Evolutionary conservation across 2,888 invertebrate genomes (phyloP), one percentile per base, ranked within the genome.

Genomic region (Cabera pusaria): DNA sequence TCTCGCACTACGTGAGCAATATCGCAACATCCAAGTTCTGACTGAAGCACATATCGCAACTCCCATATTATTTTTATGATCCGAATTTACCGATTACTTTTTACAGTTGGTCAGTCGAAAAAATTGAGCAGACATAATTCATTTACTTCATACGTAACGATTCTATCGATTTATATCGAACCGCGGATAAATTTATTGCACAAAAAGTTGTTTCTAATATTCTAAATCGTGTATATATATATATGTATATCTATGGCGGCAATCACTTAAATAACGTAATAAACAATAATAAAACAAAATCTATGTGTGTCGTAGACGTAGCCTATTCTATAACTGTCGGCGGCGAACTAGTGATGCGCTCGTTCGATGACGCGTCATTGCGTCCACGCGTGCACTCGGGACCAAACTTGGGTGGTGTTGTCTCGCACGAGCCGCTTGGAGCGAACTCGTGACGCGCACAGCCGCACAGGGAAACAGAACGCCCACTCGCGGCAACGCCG

Each of bases 71-170:
- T 34, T 42, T 31, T 12, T 39, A 44, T 36, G 47, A 48, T 36
- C 22, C 44, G 35, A 46, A 49, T 64, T 69, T 73, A 76, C 58
- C 68, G 65, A 66, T 70, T 67, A 65, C 64, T 68, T 77, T 72
- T 77, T 79, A 81, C 69, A 85, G 77, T 85, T 85, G 85, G 85
- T 87, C 87, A 85, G 86, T 86, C 85, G 80, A 84, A 85, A 84
- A 79, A 73, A 79, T 86, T 87, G 86, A 88, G 87, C 86, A 82
- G 71, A 71, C 70, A 65, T 54, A 63, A 66, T 38, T n/a, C n/a
- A 21, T 24, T 33, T 27, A 20, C 18, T 70, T 58, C 57, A 55
- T 57, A 70, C 58, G 60, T 64, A 60, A 45, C 42, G 38, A 63
- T 68, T 62, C 69, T 69, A 75, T 71, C 72, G 65, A 69, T 61